Conservation (phyloP, 2,888 invertebrate genomes). For the Polyploca ridens region DNA sequence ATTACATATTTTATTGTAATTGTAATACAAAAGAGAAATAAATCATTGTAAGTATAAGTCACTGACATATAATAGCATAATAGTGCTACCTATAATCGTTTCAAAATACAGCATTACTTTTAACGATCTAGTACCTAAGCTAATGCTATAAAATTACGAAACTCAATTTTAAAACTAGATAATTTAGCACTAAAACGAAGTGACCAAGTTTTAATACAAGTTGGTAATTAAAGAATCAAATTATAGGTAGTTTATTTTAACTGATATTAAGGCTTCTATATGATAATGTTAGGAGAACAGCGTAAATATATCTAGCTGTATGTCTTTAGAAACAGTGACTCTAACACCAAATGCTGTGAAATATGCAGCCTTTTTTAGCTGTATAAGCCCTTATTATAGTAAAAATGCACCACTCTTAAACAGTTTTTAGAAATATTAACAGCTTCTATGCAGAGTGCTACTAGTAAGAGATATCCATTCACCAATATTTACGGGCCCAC, state of each 20-base stretch:
- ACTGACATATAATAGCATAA: neutral
- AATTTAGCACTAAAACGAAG: neutral
- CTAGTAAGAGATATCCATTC: too few species aligned
- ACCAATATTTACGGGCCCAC: too few species aligned
- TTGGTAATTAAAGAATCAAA: neutral
- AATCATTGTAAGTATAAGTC: neutral
- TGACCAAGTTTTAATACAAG: neutral
- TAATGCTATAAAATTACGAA: neutral
- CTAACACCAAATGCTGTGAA: too few species aligned
- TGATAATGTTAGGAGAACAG: too few species aligned
- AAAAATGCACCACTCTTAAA: too few species aligned
- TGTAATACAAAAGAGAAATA: neutral
- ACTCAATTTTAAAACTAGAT: neutral
- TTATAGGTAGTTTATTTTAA: neutral
- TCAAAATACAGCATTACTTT: constrained; percentile 1
- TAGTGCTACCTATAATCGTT: neutral
- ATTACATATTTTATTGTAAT: neutral
- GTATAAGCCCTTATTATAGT: too few species aligned
- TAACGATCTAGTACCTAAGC: neutral
- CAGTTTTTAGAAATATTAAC: too few species aligned
- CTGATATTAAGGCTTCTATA: too few species aligned
- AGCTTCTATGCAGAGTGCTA: too few species aligned
- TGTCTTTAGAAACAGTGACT: too few species aligned
- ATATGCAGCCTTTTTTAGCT: too few species aligned
- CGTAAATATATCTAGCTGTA: too few species aligned